Evolutionary conservation across 2,888 invertebrate species (phyloP).

Genomic region (Yponomeuta cagnagella): DNA sequence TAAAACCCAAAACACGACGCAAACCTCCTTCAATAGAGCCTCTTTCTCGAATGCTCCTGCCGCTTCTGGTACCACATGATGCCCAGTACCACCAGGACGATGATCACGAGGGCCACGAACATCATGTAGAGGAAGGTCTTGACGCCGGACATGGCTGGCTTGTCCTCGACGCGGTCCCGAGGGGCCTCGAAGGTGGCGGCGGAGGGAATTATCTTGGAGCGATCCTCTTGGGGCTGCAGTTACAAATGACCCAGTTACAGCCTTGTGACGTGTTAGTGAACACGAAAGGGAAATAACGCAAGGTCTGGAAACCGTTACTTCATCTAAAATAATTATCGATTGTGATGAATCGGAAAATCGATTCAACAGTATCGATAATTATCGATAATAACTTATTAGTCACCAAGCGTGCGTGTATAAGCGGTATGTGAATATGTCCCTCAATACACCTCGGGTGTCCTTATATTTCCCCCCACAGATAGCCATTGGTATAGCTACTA

Average conservation of each 20-base stretch:
- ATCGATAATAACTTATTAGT: too few relatives aligned
- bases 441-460: too few relatives aligned
- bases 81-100: conserved; percentile 89
- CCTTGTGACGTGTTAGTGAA: neutral
- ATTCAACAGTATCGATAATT: too few relatives aligned
- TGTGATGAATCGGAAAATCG: too few relatives aligned
- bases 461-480: too few relatives aligned
- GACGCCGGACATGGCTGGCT: conserved; percentile 91
- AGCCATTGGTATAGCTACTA: too few relatives aligned
- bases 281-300: too few relatives aligned
- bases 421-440: too few relatives aligned
- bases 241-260: conserved; percentile 13
- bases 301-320: too few relatives aligned
- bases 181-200: conserved; percentile 94
- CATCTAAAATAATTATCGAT: too few relatives aligned
- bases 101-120: conserved; percentile 86
- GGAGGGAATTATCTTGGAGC: conserved; percentile 90
- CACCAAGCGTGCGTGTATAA: too few relatives aligned
- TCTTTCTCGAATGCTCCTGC: conserved; percentile 91
- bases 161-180: conserved; percentile 93
- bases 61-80: conserved; percentile 96
- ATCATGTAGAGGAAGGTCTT: conserved; percentile 94
- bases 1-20: neutral
- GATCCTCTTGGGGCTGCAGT: conserved; percentile 70
- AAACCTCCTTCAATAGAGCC: conserved; percentile 73